These are phyloP conservation scores for Podarcis lilfordi DNA, from an alignment of 2,797 vertebrate genomes.

Conservation along the genomic window DNA sequence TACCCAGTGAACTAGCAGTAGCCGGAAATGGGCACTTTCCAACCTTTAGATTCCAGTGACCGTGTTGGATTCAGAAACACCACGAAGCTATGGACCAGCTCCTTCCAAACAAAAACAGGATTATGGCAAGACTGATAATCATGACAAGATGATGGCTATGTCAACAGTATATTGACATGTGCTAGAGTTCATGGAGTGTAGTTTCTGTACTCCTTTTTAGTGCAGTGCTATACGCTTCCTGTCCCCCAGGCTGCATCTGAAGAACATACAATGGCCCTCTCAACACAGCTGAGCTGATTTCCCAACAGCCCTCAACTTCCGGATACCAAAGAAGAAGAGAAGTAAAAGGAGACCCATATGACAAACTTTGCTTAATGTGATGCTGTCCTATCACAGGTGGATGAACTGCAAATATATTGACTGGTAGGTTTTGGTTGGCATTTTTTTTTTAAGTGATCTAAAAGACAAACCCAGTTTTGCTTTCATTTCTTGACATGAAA, in stretches of 20 bases:
- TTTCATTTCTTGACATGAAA: not conserved
- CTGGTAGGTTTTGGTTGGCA: not conserved
- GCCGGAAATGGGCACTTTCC: too few species aligned
- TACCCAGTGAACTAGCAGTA: too few species aligned
- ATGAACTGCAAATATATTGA: slow-evolving; percentile 38
- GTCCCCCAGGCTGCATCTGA: not conserved
- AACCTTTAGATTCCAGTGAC: too few species aligned
- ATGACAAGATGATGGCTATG: not conserved
- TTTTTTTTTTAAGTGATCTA: not conserved
- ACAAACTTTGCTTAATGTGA: slow-evolving; percentile 3
- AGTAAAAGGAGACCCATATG: not conserved
- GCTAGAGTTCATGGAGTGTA: not conserved
- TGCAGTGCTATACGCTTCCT: not conserved
- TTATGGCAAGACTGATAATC: not conserved
- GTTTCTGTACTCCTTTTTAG: not conserved
- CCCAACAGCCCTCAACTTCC: not conserved
- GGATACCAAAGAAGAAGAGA: not conserved
- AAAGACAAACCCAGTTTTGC: slow-evolving; percentile 18
- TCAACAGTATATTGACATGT: not conserved
- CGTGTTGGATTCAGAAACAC: too few species aligned
- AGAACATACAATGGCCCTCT: not conserved
- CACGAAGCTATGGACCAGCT: too few species aligned
- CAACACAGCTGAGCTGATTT: not conserved
- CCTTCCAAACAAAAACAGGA: too few species aligned
- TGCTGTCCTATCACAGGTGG: not conserved